These are phyloP conservation scores for Bostrychus sinensis DNA, from an alignment of 2,113 vertebrate species.

Conservation along the genomic window DNA sequence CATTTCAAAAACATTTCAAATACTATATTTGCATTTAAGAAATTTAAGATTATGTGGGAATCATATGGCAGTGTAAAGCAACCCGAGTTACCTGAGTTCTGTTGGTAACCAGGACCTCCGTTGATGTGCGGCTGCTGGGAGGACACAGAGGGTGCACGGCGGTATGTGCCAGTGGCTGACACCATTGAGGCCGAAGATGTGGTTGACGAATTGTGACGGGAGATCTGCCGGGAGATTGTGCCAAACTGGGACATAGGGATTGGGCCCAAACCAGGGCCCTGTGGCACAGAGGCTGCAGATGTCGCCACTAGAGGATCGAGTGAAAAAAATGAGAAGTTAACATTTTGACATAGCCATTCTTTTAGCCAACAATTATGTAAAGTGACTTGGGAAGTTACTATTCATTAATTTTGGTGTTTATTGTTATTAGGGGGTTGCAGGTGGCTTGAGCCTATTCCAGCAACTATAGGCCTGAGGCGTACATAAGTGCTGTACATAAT, in stretches of 20 bases:
- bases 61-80: neutral
- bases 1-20: too few relatives aligned
- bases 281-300: constrained; percentile 82
- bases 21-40: too few relatives aligned
- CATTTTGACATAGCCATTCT: too few relatives aligned
- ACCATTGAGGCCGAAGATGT: constrained; percentile 95
- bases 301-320: constrained; percentile 72
- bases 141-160: constrained; percentile 95
- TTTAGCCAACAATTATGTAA: neutral
- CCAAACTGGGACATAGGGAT: constrained; percentile 98
- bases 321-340: neutral
- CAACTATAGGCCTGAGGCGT: neutral
- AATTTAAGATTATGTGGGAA: too few relatives aligned
- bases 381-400: neutral
- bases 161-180: constrained; percentile 97
- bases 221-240: constrained; percentile 98
- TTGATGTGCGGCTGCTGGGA: constrained; percentile 92
- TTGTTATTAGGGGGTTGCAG: too few relatives aligned
- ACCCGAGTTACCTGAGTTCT: constrained; percentile 87
- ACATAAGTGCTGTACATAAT: too few relatives aligned
- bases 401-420: too few relatives aligned
- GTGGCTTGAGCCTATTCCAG: neutral
- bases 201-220: constrained; percentile 95
- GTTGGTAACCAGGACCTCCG: constrained; percentile 93
- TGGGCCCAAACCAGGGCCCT: constrained; percentile 88